phyloP scores from a whole-genome alignment of 2,797 vertebrate genomes.

The Danio choprae region DNA sequence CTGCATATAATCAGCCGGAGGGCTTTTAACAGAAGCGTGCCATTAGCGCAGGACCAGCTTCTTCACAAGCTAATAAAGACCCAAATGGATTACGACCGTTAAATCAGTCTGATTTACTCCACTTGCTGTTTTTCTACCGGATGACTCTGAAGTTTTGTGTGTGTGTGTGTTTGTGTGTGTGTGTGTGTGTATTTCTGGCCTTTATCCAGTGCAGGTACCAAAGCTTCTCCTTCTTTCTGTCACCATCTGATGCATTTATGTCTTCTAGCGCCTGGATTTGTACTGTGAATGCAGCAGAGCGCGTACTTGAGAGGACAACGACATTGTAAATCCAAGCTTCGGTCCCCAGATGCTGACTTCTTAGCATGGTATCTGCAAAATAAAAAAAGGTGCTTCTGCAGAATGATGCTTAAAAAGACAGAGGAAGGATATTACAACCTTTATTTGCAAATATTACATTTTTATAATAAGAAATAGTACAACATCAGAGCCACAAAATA shows the following conservation, averaged over 20 bases:
- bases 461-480: too few relatives aligned
- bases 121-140: conserved; percentile 49
- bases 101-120: conserved; percentile 77
- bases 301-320: conserved; percentile 77
- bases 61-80: conserved; percentile 76
- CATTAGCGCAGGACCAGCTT: conserved; percentile 72
- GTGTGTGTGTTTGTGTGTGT: conserved; percentile 43
- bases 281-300: conserved; percentile 66
- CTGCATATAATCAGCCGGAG: conserved; percentile 62
- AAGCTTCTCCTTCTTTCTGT: conserved; percentile 20
- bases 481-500: too few relatives aligned
- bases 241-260: conserved; percentile 51
- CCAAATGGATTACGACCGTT: conserved; percentile 66
- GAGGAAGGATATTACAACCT: not conserved
- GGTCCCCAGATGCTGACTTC: conserved; percentile 2
- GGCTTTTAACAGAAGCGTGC: conserved; percentile 73
- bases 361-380: conserved; percentile 9
- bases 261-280: conserved; percentile 6
- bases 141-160: conserved; percentile 48
- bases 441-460: too few relatives aligned
- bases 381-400: not conserved
- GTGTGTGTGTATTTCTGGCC: conserved; percentile 38
- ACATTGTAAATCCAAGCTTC: conserved; percentile 70
- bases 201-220: conserved; percentile 51
- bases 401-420: not conserved